phyloP scores from a whole-genome alignment of 2,797 vertebrate genomes.

The Lindbergichthys nudifrons region DNA sequence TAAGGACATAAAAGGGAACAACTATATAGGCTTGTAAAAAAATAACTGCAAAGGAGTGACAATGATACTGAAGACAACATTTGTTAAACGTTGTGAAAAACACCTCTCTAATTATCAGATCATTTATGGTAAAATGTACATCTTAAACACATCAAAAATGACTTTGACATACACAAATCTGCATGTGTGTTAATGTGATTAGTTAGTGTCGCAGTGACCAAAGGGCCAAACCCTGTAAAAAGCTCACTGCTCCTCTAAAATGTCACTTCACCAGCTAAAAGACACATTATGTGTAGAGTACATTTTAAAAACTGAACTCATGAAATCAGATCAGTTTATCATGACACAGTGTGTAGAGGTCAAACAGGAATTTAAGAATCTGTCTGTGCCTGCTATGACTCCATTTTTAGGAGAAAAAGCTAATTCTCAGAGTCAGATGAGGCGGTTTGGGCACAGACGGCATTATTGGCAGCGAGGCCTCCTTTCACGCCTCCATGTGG shows the following conservation, averaged over 20 bases:
- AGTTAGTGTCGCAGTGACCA: neutral
- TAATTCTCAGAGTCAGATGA: neutral
- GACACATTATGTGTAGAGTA: neutral
- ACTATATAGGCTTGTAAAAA: no score
- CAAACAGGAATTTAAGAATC: no score
- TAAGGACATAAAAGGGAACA: neutral
- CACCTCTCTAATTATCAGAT: neutral
- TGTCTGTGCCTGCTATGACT: no score
- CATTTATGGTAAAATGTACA: neutral
- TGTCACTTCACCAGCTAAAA: neutral
- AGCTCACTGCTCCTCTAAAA: no score
- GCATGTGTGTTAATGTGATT: no score
- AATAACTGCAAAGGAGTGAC: neutral
- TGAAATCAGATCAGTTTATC: neutral
- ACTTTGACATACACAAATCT: neutral
- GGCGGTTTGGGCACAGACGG: conserved; percentile 5
- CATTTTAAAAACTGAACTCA: neutral
- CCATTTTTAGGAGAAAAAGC: neutral
- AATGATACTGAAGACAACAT: neutral
- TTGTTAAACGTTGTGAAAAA: neutral
- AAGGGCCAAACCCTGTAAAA: neutral
- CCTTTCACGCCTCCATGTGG: conserved; percentile 2
- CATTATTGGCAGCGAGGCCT: neutral
- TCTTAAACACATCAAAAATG: neutral
- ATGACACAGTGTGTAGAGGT: no score